Evolutionary conservation across 1,140 invertebrate genomes (phyloP).

Genomic region (Brachionus rubens): DNA sequence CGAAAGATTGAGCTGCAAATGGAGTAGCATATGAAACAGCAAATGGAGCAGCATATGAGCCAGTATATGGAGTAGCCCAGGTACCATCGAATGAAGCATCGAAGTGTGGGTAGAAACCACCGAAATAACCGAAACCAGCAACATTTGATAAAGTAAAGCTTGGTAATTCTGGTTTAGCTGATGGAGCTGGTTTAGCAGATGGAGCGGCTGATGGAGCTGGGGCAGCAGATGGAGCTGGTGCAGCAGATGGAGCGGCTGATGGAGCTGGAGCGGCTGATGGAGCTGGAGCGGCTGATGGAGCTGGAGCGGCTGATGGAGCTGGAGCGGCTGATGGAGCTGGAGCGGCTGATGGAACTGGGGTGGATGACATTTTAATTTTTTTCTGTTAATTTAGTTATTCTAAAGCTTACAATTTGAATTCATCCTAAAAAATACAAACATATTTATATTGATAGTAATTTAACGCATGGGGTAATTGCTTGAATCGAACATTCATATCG

Average conservation of each 20-base stretch:
- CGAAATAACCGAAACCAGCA: neutral
- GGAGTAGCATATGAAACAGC: neutral
- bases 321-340: no score
- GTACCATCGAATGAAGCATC: neutral
- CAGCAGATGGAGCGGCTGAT: neutral
- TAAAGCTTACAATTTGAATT: no score
- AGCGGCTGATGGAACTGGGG: no score
- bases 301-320: no score
- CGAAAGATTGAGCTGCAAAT: no score
- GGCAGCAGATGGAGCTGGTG: neutral
- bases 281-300: no score
- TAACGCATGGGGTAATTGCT: constrained; percentile 1
- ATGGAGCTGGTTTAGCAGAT: neutral
- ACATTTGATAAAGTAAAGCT: neutral
- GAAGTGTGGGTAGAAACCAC: neutral
- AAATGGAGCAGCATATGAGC: neutral
- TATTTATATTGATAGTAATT: neutral
- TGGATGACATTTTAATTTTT: no score
- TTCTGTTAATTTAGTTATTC: no score
- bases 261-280: no score
- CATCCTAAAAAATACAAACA: no score
- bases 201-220: neutral
- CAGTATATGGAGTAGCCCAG: neutral
- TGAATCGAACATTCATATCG: no score
- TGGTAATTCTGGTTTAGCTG: neutral